These are phyloP conservation scores for Gadus chalcogrammus DNA, from an alignment of 2,113 vertebrate genomes.

Conservation along the genomic window DNA sequence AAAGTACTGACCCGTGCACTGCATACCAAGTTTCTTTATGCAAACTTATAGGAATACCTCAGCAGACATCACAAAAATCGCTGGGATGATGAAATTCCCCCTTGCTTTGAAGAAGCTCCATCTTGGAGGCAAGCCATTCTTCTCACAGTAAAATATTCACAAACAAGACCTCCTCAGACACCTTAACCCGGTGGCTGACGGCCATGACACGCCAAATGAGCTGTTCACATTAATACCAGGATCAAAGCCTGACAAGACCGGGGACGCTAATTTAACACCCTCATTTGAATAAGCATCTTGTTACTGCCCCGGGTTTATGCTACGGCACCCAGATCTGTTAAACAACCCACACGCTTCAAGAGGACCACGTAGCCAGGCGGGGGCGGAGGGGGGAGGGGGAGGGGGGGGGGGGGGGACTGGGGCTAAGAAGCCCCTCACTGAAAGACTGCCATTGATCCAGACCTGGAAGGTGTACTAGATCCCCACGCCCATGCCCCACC, in stretches of 20 bases:
- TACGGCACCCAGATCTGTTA: conserved; percentile 51
- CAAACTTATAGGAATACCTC: background rate
- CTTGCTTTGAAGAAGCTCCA: background rate
- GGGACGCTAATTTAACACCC: conserved; percentile 31
- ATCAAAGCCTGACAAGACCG: conserved; percentile 40
- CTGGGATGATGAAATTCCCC: background rate
- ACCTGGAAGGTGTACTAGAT: conserved; percentile 29
- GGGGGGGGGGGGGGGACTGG: conserved; percentile 6
- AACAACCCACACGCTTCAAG: conserved; percentile 32
- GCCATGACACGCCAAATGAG: conserved; percentile 27
- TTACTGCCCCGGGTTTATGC: conserved; percentile 40
- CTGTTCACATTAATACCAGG: conserved; percentile 40
- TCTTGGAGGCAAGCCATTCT: conserved; percentile 6
- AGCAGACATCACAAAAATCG: background rate
- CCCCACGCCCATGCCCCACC: background rate
- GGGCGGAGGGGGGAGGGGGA: too few relatives aligned
- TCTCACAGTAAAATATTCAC: conserved; percentile 32
- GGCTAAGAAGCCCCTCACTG: conserved; percentile 22
- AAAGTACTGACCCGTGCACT: background rate
- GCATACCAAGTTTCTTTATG: background rate
- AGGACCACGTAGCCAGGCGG: conserved; percentile 42
- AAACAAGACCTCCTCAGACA: conserved; percentile 35
- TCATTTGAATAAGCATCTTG: conserved; percentile 25
- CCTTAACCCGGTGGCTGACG: conserved; percentile 28
- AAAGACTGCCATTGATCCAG: conserved; percentile 48